Percentiles rank a stretch among this genome's conserved stretches.
These are phyloP conservation scores for Miniopterus natalensis DNA, from an alignment of 2,113 vertebrate species.

Conservation along the genomic window DNA sequence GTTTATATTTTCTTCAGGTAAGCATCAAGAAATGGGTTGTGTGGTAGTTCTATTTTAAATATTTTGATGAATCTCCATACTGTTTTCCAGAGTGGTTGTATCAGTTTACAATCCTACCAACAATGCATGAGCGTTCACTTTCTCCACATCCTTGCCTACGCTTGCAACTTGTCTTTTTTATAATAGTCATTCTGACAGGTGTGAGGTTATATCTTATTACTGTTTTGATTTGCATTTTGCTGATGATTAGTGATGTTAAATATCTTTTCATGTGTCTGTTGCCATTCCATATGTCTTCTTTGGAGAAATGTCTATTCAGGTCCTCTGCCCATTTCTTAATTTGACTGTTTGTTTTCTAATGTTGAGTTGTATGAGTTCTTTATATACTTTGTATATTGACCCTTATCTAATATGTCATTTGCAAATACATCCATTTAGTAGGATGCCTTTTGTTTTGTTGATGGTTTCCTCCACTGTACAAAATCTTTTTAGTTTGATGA, in stretches of 20 bases:
- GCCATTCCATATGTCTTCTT: not conserved
- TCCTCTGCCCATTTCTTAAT: not conserved
- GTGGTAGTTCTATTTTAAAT: not conserved
- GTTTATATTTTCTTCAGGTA: not conserved
- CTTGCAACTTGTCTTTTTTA: not conserved
- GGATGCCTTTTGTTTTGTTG: not conserved
- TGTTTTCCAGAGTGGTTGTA: not conserved
- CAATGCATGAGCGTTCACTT: not conserved
- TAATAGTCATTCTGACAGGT: not conserved
- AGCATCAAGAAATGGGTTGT: not conserved
- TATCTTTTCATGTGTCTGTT: not conserved
- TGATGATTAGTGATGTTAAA: not conserved
- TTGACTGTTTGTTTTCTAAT: not conserved
- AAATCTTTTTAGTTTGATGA: not conserved
- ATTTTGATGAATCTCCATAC: not conserved
- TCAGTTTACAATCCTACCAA: not conserved
- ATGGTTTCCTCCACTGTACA: not conserved
- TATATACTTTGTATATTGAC: not conserved
- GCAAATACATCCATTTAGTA: not conserved
- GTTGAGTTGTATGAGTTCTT: not conserved
- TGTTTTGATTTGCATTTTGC: not conserved
- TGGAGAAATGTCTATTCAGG: not conserved
- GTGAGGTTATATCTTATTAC: not conserved
- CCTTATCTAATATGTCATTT: not conserved
- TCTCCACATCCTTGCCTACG: not conserved